phyloP scores from a whole-genome alignment of 2,797 vertebrate species.

The Apogon talboti region DNA sequence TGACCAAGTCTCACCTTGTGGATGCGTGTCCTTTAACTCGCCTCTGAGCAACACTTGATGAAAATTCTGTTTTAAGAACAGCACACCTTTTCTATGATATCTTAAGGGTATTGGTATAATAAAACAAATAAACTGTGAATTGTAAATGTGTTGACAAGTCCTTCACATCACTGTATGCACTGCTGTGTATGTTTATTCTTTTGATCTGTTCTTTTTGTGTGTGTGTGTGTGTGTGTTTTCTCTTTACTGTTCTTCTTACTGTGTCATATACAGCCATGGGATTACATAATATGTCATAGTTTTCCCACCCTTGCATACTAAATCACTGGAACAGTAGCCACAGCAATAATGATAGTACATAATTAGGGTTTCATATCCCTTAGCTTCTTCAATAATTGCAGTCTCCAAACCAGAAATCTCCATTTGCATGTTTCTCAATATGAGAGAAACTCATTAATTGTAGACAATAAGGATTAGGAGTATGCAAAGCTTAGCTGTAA shows the following conservation, averaged over 20 bases:
- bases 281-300: conserved; percentile 57
- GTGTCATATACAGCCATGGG: conserved; percentile 31
- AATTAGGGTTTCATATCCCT: conserved; percentile 80
- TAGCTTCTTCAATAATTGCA: conserved; percentile 77
- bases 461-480: conserved; percentile 83
- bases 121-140: neutral
- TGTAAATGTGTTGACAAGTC: no score
- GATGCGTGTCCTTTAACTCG: conserved; percentile 7
- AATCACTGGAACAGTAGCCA: conserved; percentile 74
- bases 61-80: neutral
- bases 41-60: conserved; percentile 17
- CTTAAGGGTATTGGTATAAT: neutral
- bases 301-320: conserved; percentile 57
- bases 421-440: conserved; percentile 81
- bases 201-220: conserved; percentile 4
- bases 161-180: no score
- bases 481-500: conserved; percentile 77
- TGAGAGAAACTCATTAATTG: conserved; percentile 84
- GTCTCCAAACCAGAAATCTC: conserved; percentile 78
- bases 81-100: neutral
- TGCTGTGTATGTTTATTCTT: conserved; percentile 5
- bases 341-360: conserved; percentile 80
- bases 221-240: no score
- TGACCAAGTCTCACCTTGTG: conserved; percentile 42
- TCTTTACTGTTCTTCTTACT: conserved; percentile 41